These are phyloP conservation scores for Colossoma macropomum DNA, from an alignment of 2,113 vertebrate genomes.

Conservation along the genomic window DNA sequence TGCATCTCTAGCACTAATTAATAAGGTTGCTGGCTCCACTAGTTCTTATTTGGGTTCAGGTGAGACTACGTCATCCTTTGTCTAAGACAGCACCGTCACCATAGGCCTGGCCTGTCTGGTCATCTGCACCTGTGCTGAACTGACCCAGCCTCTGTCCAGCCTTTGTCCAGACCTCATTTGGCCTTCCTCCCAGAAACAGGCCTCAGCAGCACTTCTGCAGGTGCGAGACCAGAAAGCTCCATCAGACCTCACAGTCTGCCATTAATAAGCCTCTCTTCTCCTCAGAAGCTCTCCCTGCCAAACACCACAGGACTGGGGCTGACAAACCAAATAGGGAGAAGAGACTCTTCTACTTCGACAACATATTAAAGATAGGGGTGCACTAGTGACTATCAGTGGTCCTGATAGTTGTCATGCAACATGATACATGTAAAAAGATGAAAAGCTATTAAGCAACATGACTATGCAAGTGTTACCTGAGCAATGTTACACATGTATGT, in stretches of 20 bases:
- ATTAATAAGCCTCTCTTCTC: conserved; percentile 36
- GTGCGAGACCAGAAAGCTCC: conserved; percentile 17
- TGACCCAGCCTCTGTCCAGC: conserved; percentile 14
- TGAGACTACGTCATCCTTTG: background rate
- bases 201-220: conserved; percentile 12
- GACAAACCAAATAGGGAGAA: conserved; percentile 37
- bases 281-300: background rate
- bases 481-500: no score
- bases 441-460: no score
- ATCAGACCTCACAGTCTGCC: conserved; percentile 18
- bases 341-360: background rate
- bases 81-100: background rate
- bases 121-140: conserved; percentile 46
- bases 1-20: background rate
- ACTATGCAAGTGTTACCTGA: no score
- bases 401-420: no score
- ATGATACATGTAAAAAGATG: no score
- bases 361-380: background rate
- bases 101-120: conserved; percentile 3
- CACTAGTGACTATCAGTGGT: background rate
- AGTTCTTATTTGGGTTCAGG: background rate
- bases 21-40: background rate
- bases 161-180: conserved; percentile 15
- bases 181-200: background rate
- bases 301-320: conserved; percentile 23